Percentiles rank a stretch among this genome's conserved stretches.
Conservation (phyloP, 1,140 invertebrate species). For the Drosophila watanabei region DNA sequence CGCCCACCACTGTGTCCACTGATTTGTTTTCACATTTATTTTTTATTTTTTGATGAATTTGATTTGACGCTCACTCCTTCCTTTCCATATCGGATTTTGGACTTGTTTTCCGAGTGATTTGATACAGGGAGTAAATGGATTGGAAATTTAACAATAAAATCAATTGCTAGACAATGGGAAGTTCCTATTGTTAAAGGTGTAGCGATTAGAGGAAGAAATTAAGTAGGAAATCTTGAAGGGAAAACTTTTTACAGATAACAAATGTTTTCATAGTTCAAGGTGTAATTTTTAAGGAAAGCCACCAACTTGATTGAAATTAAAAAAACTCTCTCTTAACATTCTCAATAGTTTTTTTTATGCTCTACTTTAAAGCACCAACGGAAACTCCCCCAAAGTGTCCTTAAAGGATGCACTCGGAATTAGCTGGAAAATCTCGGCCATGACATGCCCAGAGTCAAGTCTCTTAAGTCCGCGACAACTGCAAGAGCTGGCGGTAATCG, state of each 20-base stretch:
- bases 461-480: slow-evolving; percentile 8
- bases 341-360: too few species aligned
- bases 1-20: neutral
- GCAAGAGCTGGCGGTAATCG: slow-evolving; percentile 44
- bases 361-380: neutral
- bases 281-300: neutral
- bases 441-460: slow-evolving; percentile 2
- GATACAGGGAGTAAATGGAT: slow-evolving; percentile 13
- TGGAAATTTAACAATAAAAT: slow-evolving; percentile 18
- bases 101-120: slow-evolving; percentile 13
- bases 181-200: neutral
- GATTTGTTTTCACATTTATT: slow-evolving; percentile 9
- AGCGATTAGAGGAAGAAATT: neutral
- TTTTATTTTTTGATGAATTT: slow-evolving; percentile 11
- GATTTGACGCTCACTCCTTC: neutral
- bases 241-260: neutral
- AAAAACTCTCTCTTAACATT: neutral
- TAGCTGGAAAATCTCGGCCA: neutral
- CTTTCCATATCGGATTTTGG: slow-evolving; percentile 3
- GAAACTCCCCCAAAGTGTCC: too few species aligned
- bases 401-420: slow-evolving; percentile 12
- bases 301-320: neutral
- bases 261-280: neutral
- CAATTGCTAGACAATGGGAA: neutral
- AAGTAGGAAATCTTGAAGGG: too few species aligned